Evolutionary conservation across 1,140 invertebrate species (phyloP), one percentile per base, ranked within the genome.

Genomic region (Muscidifurax raptorellus): DNA sequence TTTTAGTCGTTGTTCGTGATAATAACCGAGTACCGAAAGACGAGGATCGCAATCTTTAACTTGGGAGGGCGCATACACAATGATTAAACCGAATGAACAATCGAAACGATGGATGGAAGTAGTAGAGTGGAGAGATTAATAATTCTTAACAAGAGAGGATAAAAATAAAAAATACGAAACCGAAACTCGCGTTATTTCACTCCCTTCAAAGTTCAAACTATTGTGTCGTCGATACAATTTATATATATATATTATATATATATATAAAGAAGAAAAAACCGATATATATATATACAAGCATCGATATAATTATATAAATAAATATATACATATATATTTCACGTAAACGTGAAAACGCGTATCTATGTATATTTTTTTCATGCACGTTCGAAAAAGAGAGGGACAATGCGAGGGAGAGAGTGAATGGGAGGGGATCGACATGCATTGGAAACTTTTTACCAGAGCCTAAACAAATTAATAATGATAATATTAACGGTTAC

Each of bases 1-100:
- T 88, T 86, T 88, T 90, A 87, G 84, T 83, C 74, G 82, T 82
- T 85, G 83, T 76, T 86, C 80, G 74, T 84, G 75, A 82, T 83
- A 86, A 82, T 74, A 85, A 82, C 80, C 69, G 74, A 82, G 79
- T 83, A 32, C 75, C 27, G 22, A 32, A 27, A 47, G 28, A 44
- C 59, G 25, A 77, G 81, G 72, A 67, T 71, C 66, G 82, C 64
- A 80, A 77, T 86, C 30, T 83, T 67, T 59, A 59, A 44, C n/a
- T n/a, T 40, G 64, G n/a, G 36, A 10, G 25, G 66, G 25, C 10
- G 15, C 77, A 66, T 10, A 27, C 52, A 18, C 27, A 83, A 67
- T 69, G 76, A 74, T 69, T 69, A 10, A 27, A 69, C 25, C 66
- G 64, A 27, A 25, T 66, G 66, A 44, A 32, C 6, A 77, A 22